These are phyloP conservation scores for Nicator chloris DNA, from an alignment of 2,113 vertebrate genomes.

Conservation along the genomic window DNA sequence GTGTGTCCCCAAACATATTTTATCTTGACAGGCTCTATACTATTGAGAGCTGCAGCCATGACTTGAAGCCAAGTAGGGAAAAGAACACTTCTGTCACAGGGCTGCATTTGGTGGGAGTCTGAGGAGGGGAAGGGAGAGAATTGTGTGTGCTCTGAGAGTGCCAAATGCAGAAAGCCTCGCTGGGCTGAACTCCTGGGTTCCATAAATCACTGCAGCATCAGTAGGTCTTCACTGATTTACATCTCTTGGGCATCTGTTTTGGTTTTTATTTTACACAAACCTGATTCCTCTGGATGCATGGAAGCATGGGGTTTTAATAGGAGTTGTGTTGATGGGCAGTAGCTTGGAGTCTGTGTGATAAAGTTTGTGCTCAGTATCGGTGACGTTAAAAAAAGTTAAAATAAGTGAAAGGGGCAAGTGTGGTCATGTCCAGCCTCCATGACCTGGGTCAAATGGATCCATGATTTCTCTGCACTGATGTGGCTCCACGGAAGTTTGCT, in stretches of 20 bases:
- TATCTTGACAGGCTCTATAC: slow-evolving; percentile 47
- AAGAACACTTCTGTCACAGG: background rate
- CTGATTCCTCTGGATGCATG: background rate
- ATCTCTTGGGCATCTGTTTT: background rate
- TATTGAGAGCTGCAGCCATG: slow-evolving; percentile 1
- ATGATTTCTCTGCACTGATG: background rate
- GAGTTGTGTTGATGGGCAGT: background rate
- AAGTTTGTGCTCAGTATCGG: background rate
- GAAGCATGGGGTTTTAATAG: background rate
- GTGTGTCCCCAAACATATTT: slow-evolving; percentile 67
- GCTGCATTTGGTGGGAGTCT: slow-evolving; percentile 23
- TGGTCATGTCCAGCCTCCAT: background rate
- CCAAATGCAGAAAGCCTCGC: background rate
- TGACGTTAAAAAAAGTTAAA: background rate
- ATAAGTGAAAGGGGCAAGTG: background rate
- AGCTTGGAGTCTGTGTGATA: background rate
- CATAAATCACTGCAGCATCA: background rate
- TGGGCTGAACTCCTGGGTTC: background rate
- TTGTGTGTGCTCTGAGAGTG: background rate
- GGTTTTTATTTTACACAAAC: background rate
- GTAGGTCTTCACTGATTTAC: background rate
- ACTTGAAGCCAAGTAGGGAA: slow-evolving; percentile 49
- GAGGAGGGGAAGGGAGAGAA: background rate
- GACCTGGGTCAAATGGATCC: background rate
- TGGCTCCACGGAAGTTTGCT: background rate